Conservation (phyloP, 1,140 invertebrate genomes). For the Pogonognathellus flavescens region DNA sequence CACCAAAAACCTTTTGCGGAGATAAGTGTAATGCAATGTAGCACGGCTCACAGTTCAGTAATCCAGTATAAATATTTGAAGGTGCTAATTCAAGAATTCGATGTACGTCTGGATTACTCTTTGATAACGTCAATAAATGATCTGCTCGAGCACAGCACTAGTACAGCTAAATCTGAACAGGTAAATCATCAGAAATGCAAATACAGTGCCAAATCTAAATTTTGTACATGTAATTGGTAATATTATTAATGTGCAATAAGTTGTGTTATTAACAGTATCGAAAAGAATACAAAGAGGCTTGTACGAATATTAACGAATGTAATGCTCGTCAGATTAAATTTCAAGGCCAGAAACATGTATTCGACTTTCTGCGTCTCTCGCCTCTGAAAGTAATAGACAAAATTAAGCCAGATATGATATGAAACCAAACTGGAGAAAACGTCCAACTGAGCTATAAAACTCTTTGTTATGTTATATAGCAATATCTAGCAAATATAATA, state of each 20-base stretch:
- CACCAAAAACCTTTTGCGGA: constrained; percentile 97
- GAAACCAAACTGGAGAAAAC: too few species aligned
- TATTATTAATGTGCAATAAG: constrained; percentile 41
- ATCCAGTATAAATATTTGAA: constrained; percentile 96
- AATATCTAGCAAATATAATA: too few species aligned
- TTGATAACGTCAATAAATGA: constrained; percentile 90
- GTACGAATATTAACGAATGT: constrained; percentile 57
- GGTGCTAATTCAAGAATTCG: constrained; percentile 95
- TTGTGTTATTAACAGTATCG: constrained; percentile 40
- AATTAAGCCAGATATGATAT: too few species aligned
- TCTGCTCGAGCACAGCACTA: constrained; percentile 74
- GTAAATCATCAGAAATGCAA: constrained; percentile 53
- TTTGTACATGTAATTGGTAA: too few species aligned
- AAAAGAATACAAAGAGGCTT: constrained; percentile 66
- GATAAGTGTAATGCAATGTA: constrained; percentile 89
- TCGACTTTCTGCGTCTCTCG: constrained; percentile 95
- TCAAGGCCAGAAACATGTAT: constrained; percentile 92
- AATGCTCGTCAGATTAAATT: constrained; percentile 72
- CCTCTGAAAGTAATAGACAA: constrained; percentile 97
- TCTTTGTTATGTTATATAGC: too few species aligned
- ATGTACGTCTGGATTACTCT: constrained; percentile 93
- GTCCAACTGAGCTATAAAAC: too few species aligned
- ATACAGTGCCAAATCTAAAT: too few species aligned
- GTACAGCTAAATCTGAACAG: constrained; percentile 52
- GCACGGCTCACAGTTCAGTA: constrained; percentile 89